Base-by-base conservation (phyloP, 2,797 vertebrate genomes). In the Chaenodraco wilsoni region DNA sequence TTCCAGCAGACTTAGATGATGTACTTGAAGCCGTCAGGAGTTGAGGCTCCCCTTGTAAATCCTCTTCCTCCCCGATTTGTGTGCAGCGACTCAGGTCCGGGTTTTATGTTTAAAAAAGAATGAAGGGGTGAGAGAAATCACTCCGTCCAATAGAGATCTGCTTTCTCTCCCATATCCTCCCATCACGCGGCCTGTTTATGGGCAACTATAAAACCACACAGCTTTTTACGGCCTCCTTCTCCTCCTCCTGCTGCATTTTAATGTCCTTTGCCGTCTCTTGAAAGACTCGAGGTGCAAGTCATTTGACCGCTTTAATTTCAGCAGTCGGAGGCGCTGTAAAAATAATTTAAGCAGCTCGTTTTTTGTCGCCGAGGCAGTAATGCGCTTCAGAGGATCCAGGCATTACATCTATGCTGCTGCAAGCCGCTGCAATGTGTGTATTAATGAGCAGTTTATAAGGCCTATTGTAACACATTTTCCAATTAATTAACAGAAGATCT, bases 221-320 rank as follows among this genome's bases (percentile, higher is more conserved):
- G 76, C 74, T 81, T 88, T 91, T 92, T 87, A 92, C 75, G n/a
- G 19, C 61, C 69, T 72, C 49, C 45, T 60, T 60, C 73, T 84
- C 66, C 72, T 81, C 68, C 71, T 49, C n/a, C 33, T 37, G 17
- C 73, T 77, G 81, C 70, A 56, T 75, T 87, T 88, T 59, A 87
- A 87, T 75, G 76, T 31, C 72, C 66, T 62, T 73, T 76, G 69
- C 78, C 85, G 86, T 73, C 64, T 75, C 43, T 67, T 54, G 23
- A 87, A 87, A 81, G 76, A 87, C 80, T 78, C 52, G 9, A 12
- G 79, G 6, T 67, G 40, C 60, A 31, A 78, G 70, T 78, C 80
- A 54, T 87, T 87, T 83, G 77, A 82, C 76, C 57, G 50, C 69
- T 71, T 79, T 82, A 67, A 78, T 85, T 81, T 44, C 62, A 54